Evolutionary conservation across 2,888 invertebrate species (phyloP), one percentile per base, ranked within the genome.

Genomic region (Yponomeuta evonymella): DNA sequence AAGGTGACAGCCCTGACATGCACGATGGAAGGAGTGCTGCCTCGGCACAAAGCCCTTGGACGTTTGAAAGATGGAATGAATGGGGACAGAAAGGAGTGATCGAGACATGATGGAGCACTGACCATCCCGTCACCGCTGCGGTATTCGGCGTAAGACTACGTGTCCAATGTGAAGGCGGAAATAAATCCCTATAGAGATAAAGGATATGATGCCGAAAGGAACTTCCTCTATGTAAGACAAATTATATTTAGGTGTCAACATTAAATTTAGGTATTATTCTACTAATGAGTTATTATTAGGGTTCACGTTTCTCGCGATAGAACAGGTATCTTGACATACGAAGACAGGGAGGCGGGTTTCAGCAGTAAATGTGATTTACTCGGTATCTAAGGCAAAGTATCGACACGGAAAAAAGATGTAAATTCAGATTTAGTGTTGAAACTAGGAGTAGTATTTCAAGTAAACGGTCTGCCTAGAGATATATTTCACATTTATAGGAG

Each of bases 401-500:
- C 2, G 51, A 65, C 29, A 65, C 2, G 11, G 30, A 65, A 29
- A 33, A 85, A 84, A 43, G n/a, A 48, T 84, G 85, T 88, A 85
- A 88, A 86, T 86, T 83, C 83, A 80, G 83, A 79, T 86, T 85
- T 84, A 84, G 83, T 82, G 84, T 86, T 87, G 84, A 88, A 87
- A 89, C 68, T 86, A 88, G 89, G 86, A 89, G 85, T 85, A 87
- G 82, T 83, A 87, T 83, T 86, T 86, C 81, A 83, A 67, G 84
- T 87, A 86, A 88, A 89, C 86, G 81, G 86, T 87, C 87, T 85
- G 86, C 87, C 87, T 86, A 88, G 85, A 83, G 87, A 84, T 86
- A 90, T 89, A 90, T 89, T 86, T 90, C 89, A 89, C 88, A 87
- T 90, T 90, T 90, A 89, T 89, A 86, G 88, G 86, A 84, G 88